Percentiles rank a stretch among this genome's conserved stretches.
Conservation (phyloP, 2,113 vertebrate genomes). For the Meleagris gallopavo region DNA sequence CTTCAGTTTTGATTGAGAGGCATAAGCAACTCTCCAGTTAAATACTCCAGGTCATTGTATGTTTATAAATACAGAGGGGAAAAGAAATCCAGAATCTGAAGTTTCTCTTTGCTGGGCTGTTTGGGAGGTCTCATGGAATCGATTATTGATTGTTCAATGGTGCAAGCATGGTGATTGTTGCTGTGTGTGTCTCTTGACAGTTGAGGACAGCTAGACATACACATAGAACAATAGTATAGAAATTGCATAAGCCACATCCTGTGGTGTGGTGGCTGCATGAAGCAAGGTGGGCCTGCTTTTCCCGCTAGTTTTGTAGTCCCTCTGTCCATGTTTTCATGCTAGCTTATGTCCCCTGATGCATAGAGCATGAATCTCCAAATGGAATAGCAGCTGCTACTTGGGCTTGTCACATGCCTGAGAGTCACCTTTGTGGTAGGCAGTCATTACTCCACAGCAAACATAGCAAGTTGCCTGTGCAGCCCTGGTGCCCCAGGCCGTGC, state of each 20-base stretch:
- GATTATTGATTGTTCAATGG: neutral
- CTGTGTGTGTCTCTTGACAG: accelerated
- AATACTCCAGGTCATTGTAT: neutral
- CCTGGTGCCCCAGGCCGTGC: neutral
- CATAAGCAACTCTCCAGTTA: neutral
- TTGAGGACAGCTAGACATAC: neutral
- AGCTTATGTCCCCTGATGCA: neutral
- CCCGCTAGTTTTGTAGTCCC: neutral
- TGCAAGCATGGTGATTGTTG: accelerated
- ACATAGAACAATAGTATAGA: neutral
- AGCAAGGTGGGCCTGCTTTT: neutral
- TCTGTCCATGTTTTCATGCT: neutral
- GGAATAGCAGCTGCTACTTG: neutral
- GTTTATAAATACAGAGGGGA: neutral
- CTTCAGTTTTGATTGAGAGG: neutral
- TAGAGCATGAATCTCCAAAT: neutral
- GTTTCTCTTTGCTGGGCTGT: neutral
- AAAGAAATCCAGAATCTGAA: neutral
- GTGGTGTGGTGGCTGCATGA: neutral
- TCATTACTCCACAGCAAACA: neutral
- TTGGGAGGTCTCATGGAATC: accelerated
- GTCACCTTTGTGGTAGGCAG: neutral
- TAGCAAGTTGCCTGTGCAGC: neutral
- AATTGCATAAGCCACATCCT: neutral
- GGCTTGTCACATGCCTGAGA: neutral